Conservation (phyloP, 2,113 vertebrate species). For the Miniopterus natalensis region DNA sequence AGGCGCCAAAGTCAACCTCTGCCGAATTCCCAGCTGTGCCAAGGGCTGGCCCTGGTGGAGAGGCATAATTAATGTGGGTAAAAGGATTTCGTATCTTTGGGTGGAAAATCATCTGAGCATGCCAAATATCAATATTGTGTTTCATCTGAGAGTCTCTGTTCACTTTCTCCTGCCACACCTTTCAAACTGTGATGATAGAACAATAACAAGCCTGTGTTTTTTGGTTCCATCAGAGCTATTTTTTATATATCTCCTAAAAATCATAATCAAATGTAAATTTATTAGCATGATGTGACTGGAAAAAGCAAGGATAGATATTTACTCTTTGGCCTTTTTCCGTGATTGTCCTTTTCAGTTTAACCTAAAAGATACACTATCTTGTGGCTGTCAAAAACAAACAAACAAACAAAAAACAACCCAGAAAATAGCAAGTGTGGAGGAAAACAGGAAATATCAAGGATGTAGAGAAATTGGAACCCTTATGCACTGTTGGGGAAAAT, state of each 20-base stretch:
- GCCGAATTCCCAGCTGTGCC: neutral
- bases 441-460: neutral
- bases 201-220: constrained; percentile 73
- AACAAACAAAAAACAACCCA: neutral
- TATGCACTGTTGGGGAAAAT: neutral
- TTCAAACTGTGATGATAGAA: constrained; percentile 77
- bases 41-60: constrained; percentile 43
- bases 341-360: neutral
- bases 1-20: constrained; percentile 64
- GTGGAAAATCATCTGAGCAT: constrained; percentile 70
- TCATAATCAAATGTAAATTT: neutral
- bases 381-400: neutral
- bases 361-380: constrained; percentile 15
- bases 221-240: constrained; percentile 63
- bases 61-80: constrained; percentile 67
- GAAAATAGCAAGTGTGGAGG: neutral
- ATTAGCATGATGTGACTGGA: neutral
- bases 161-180: constrained; percentile 79
- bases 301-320: neutral
- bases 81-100: constrained; percentile 79
- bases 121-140: constrained; percentile 85
- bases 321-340: neutral
- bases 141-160: constrained; percentile 78
- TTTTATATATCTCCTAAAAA: constrained; percentile 59
- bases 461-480: neutral